Percentiles rank a stretch among this genome's conserved stretches.
Conservation (phyloP, 2,797 vertebrate genomes). For the Peromyscus melanophrys region DNA sequence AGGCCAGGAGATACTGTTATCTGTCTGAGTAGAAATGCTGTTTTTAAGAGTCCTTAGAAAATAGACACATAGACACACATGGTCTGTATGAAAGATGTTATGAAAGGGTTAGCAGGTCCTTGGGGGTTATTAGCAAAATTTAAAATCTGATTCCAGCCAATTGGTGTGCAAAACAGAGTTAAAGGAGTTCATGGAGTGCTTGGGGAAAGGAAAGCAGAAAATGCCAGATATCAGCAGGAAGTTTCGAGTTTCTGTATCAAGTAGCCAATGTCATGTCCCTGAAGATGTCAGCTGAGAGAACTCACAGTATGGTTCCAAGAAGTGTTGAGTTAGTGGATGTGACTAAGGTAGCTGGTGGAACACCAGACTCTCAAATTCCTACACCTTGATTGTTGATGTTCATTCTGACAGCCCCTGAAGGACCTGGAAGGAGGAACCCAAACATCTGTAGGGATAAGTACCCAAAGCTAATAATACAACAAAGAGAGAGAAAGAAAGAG, state of each 20-base stretch:
- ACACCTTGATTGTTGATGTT: neutral
- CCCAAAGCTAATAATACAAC: conserved; percentile 52
- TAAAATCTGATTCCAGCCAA: neutral
- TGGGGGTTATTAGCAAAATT: conserved; percentile 54
- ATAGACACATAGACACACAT: neutral
- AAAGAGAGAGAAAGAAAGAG: no score
- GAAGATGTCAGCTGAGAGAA: conserved; percentile 74
- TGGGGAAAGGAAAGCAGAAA: conserved; percentile 50
- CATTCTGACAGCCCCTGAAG: conserved; percentile 2
- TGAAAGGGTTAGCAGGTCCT: conserved; percentile 55
- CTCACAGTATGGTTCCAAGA: conserved; percentile 57
- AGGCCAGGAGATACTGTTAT: neutral
- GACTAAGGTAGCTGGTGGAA: neutral
- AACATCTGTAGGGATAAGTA: conserved; percentile 38
- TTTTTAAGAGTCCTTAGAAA: conserved; percentile 32
- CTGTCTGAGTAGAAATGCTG: neutral
- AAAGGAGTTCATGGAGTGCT: conserved; percentile 18
- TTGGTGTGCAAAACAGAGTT: conserved; percentile 54
- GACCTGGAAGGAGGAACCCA: conserved; percentile 33
- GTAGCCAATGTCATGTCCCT: neutral
- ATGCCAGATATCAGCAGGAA: conserved; percentile 21
- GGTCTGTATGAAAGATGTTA: neutral
- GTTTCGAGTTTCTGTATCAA: conserved; percentile 48
- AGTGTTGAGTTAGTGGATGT: neutral
- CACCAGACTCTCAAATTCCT: conserved; percentile 8